Conservation (phyloP, 2,888 invertebrate genomes). For the Drosophila picticornis region DNA sequence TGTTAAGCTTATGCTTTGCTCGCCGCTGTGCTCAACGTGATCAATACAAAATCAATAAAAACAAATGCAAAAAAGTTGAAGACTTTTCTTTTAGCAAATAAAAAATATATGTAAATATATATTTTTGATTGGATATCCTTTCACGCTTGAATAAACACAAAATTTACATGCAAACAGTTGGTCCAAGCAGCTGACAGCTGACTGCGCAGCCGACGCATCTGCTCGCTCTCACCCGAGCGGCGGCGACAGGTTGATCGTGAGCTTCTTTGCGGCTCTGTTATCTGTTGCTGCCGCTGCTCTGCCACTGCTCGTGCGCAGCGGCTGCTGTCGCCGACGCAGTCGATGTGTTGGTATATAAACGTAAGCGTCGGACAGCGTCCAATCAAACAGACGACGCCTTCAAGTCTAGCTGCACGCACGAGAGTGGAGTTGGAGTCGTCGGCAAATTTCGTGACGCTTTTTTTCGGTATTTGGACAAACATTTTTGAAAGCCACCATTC, state of each 20-base stretch:
- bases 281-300: constrained; percentile 29
- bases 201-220: constrained; percentile 35
- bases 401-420: constrained; percentile 85
- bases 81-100: background rate
- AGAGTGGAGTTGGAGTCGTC: constrained; percentile 84
- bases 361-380: constrained; percentile 78
- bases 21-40: background rate
- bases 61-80: background rate
- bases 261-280: constrained; percentile 59
- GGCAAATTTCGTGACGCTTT: constrained; percentile 66
- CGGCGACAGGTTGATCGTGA: constrained; percentile 60
- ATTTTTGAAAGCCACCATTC: constrained; percentile 34
- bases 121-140: background rate
- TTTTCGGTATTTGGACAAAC: constrained; percentile 62
- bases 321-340: constrained; percentile 23
- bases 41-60: background rate
- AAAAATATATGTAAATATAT: background rate
- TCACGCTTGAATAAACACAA: background rate
- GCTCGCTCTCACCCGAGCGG: constrained; percentile 38
- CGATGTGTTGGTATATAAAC: constrained; percentile 82
- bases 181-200: constrained; percentile 25
- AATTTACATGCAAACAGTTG: constrained; percentile 3
- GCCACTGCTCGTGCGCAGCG: constrained; percentile 18
- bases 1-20: constrained; percentile 1
- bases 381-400: constrained; percentile 86